phyloP scores from a whole-genome alignment of 2,797 vertebrate genomes.

The Enteromius anoplus region DNA sequence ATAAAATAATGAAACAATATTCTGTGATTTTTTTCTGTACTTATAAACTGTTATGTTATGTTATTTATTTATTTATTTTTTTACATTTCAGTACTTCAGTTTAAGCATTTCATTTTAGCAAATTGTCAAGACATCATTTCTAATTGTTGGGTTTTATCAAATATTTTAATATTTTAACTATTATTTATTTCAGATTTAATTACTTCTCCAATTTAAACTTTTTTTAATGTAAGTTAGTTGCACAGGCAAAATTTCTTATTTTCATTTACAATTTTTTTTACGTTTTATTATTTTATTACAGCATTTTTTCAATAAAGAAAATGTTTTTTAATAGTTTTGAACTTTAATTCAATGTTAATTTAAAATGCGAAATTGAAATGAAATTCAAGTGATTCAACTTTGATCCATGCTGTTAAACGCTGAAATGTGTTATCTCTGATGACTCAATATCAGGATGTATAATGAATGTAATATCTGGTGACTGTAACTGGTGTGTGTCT shows the following conservation, averaged over 20 bases:
- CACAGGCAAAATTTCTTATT: neutral
- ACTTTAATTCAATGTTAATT: neutral
- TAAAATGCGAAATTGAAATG: neutral
- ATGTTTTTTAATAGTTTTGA: neutral
- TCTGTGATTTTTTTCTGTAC: neutral
- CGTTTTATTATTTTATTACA: neutral
- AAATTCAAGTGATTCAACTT: neutral
- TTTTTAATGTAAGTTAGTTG: neutral
- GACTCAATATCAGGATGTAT: neutral
- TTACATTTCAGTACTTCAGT: neutral
- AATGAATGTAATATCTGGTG: neutral
- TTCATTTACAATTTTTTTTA: neutral
- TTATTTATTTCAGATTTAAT: neutral
- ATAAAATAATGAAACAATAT: neutral
- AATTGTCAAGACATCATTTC: neutral
- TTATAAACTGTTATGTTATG: neutral
- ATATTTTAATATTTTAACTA: neutral
- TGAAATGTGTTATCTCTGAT: neutral
- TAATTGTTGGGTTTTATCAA: neutral
- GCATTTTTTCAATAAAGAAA: neutral
- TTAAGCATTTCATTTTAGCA: neutral
- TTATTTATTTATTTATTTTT: neutral
- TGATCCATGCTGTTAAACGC: neutral
- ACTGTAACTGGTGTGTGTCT: neutral
- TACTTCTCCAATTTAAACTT: neutral